Evolutionary conservation across 2,888 invertebrate genomes (phyloP).

Genomic region (Pyralis farinalis): DNA sequence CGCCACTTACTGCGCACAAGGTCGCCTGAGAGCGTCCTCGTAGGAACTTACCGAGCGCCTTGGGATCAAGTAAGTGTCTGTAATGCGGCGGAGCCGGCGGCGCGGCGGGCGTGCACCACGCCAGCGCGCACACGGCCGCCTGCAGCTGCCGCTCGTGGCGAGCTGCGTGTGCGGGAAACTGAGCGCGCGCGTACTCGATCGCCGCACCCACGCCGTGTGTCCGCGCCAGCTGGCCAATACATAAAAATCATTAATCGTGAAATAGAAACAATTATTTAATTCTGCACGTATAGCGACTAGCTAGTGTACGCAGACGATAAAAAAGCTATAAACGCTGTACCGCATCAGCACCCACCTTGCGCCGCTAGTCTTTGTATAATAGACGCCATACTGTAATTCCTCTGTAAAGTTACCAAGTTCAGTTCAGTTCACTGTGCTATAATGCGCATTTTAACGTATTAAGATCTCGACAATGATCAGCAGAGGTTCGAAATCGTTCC

Average conservation of each 20-base stretch:
- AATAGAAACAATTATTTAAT: not conserved
- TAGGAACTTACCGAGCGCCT: conserved; percentile 51
- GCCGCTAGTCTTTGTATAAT: too few species aligned
- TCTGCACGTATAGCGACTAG: too few species aligned
- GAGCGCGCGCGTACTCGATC: conserved; percentile 90
- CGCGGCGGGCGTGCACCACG: conserved; percentile 60
- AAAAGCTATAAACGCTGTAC: too few species aligned
- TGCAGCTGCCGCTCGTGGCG: conserved; percentile 70
- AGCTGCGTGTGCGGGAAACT: conserved; percentile 86
- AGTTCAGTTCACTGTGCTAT: too few species aligned
- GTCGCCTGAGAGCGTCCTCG: conserved; percentile 65
- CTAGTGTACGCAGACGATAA: too few species aligned
- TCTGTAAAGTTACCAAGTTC: too few species aligned
- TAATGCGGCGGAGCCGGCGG: conserved; percentile 52
- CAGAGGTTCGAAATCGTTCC: too few species aligned
- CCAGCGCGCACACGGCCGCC: conserved; percentile 69
- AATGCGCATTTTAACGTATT: too few species aligned
- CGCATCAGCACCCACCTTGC: too few species aligned
- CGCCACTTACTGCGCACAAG: conserved; percentile 55
- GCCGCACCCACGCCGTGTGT: conserved; percentile 88
- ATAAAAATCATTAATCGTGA: not conserved
- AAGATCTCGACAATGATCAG: too few species aligned
- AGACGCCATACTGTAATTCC: not conserved
- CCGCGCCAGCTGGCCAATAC: conserved; percentile 48
- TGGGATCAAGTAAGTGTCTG: conserved; percentile 52